Evolutionary conservation across 2,888 invertebrate species (phyloP).

Genomic region (Andricus curvator): DNA sequence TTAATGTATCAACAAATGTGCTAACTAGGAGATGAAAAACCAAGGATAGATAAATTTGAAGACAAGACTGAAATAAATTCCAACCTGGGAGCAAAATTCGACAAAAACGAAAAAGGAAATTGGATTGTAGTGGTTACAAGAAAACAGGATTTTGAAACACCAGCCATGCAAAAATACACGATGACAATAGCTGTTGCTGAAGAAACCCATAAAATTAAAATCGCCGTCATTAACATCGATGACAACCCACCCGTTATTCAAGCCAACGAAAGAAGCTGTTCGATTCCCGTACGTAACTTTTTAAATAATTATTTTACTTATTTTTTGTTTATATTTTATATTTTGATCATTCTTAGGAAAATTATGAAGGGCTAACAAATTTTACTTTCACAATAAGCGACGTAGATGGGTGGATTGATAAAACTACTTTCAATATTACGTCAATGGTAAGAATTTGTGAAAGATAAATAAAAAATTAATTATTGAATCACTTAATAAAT

Average conservation of each 20-base stretch:
- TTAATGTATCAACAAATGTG: neutral
- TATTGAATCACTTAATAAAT: constrained; percentile 8
- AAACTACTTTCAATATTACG: constrained; percentile 46
- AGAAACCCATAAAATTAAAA: constrained; percentile 68
- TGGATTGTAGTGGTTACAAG: constrained; percentile 67
- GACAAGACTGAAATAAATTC: constrained; percentile 50
- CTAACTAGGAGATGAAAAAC: constrained; percentile 45
- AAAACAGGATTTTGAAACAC: constrained; percentile 81
- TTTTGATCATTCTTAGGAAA: constrained; percentile 59
- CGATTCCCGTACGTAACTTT: constrained; percentile 76
- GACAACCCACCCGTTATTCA: constrained; percentile 80
- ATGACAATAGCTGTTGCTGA: constrained; percentile 73
- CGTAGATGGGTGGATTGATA: constrained; percentile 60
- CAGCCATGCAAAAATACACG: constrained; percentile 77
- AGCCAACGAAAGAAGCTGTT: constrained; percentile 76
- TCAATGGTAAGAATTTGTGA: constrained; percentile 49
- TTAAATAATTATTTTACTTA: neutral
- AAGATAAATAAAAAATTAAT: neutral
- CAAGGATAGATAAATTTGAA: constrained; percentile 50
- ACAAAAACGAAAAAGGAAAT: constrained; percentile 28
- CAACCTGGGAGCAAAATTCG: constrained; percentile 56
- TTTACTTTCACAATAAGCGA: constrained; percentile 61
- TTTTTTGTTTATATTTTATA: constrained; percentile 39
- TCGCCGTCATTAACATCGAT: constrained; percentile 80
- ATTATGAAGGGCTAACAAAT: constrained; percentile 54